Evolutionary conservation across 1,140 invertebrate genomes (phyloP), one percentile per base, ranked within the genome.

Genomic region (Drosophila micromelanica): DNA sequence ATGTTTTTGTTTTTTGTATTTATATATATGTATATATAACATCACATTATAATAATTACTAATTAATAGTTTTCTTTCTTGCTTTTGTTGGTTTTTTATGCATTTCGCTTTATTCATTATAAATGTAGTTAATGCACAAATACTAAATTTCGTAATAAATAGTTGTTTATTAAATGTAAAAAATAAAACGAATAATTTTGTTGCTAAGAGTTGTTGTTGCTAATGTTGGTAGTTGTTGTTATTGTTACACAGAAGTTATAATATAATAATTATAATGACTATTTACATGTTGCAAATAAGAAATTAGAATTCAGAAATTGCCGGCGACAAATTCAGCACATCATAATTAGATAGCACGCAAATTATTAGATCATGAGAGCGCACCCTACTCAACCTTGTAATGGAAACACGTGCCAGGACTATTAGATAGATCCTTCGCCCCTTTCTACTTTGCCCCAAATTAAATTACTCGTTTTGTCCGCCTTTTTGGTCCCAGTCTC

Each of bases 1-100:
- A 1, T 17, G 1, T 1, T 17, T 17, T 17, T 17, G 17, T 17
- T 17, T 17, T 17, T 17, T 17, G 17, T 17, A 17, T 17, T 17
- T 17, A 17, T 17, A 17, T 46, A 74, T 90, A 82, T 86, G 67
- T 90, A 35, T 35, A 35, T 35, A 82, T 90, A 90, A 90, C 87
- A 90, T 90, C 87, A 90, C 87, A 90, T 90, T 90, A 90, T 86
- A 90, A 86, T 90, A 90, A 80, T 87, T 90, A 90, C 76, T 90
- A 90, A 87, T 81, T 76, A 85, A 79, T 90, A 90, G 74, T 76
- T 72, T 78, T 62, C 49, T 51, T 63, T 68, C 9, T 67, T 74
- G 49, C 8, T 52, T 59, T 48, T 49, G 27, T 61, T 54, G 56
- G 15, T 48, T 13, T 37, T 37, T 8, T 45, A 52, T 63, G 43